A percentile compares a stretch with the other conserved stretches of the same genome.
Conservation (phyloP, 2,113 vertebrate genomes). For the Fulica atra region DNA sequence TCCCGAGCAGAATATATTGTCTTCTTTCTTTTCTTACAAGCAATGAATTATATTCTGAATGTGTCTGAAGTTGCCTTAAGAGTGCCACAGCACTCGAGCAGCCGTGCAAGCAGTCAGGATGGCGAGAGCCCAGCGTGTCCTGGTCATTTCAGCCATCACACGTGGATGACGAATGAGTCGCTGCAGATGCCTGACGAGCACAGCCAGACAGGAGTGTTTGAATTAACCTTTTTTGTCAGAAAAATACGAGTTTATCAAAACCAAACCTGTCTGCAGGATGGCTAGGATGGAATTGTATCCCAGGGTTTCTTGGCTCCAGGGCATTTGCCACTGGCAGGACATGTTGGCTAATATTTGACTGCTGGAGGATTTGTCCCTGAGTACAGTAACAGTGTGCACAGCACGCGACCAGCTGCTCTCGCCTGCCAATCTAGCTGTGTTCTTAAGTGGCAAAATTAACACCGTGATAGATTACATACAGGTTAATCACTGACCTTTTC, state of each 20-base stretch:
- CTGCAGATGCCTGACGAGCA: background rate
- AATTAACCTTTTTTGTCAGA: background rate
- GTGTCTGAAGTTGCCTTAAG: background rate
- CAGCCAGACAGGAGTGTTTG: background rate
- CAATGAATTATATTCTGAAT: background rate
- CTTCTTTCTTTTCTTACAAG: background rate
- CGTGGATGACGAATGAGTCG: accelerated
- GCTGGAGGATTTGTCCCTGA: background rate
- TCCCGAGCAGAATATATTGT: background rate
- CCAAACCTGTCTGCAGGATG: background rate
- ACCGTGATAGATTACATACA: background rate
- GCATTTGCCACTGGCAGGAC: background rate
- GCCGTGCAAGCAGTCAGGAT: accelerated
- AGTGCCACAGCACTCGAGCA: background rate
- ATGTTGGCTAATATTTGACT: background rate
- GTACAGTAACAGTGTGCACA: accelerated
- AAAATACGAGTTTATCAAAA: background rate
- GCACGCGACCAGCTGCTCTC: accelerated
- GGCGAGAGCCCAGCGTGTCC: background rate
- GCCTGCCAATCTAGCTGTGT: background rate
- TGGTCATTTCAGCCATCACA: accelerated
- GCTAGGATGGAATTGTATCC: background rate
- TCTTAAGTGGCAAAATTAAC: background rate
- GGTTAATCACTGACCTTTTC: background rate
- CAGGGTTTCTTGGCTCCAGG: background rate